Evolutionary conservation across 2,888 invertebrate species (phyloP).

Genomic region (Eilema caniola): DNA sequence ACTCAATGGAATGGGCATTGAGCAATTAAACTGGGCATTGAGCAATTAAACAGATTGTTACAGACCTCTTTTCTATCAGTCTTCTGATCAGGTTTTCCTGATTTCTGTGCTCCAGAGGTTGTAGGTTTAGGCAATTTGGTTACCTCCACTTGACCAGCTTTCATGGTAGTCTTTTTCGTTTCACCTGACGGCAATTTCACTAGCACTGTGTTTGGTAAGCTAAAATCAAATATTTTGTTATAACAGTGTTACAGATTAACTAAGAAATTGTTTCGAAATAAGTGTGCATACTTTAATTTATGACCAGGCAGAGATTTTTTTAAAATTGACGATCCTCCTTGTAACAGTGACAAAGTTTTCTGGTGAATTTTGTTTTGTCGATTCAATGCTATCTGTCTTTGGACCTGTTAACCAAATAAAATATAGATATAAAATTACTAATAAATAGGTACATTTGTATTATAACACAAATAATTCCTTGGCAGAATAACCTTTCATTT

Average conservation of each 20-base stretch:
- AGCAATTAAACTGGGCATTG: too few species aligned
- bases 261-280: not conserved
- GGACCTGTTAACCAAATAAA: conserved; percentile 79
- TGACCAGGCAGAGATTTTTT: conserved; percentile 78
- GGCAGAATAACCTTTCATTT: too few species aligned
- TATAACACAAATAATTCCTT: not conserved
- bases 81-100: conserved; percentile 68
- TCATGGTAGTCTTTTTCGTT: conserved; percentile 72
- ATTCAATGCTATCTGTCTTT: conserved; percentile 92
- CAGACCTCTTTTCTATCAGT: conserved; percentile 76
- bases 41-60: not conserved
- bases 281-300: conserved; percentile 77
- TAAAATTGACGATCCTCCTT: conserved; percentile 88
- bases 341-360: conserved; percentile 90
- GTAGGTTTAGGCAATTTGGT: conserved; percentile 76
- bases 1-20: too few species aligned
- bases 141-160: conserved; percentile 78
- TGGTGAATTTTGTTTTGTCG: conserved; percentile 90
- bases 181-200: conserved; percentile 82
- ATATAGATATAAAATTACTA: not conserved
- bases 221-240: conserved; percentile 51
- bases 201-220: conserved; percentile 81
- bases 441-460: not conserved
- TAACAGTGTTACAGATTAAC: not conserved
- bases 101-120: conserved; percentile 67